These are phyloP conservation scores for Himalopsyche japonica DNA, from an alignment of 2,888 invertebrate species.

Conservation along the genomic window DNA sequence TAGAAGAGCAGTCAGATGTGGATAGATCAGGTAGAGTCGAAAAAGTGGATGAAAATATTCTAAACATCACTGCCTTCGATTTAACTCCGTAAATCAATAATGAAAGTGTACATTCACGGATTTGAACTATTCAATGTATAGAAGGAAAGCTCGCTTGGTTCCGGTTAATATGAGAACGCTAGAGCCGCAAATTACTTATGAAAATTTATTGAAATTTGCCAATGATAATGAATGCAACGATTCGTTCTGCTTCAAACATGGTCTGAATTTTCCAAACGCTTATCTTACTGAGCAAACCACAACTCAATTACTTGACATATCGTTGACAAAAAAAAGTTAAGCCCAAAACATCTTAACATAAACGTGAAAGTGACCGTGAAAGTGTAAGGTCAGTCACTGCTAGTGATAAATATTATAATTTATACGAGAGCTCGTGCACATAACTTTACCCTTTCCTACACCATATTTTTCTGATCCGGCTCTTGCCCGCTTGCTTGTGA, in stretches of 20 bases:
- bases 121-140: too few species aligned
- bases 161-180: too few species aligned
- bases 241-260: background rate
- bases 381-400: background rate
- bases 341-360: background rate
- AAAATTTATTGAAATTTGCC: too few species aligned
- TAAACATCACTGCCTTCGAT: too few species aligned
- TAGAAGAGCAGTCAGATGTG: too few species aligned
- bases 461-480: background rate
- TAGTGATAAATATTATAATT: background rate
- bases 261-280: background rate
- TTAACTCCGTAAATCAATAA: too few species aligned
- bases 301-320: background rate
- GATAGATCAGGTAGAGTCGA: too few species aligned
- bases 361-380: background rate
- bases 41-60: too few species aligned
- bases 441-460: background rate
- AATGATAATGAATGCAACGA: too few species aligned
- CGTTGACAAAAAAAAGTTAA: background rate
- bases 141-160: too few species aligned
- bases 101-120: too few species aligned
- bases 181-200: background rate
- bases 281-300: background rate
- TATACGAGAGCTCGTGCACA: background rate
- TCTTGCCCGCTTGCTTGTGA: background rate